phyloP scores from a whole-genome alignment of 2,113 vertebrate genomes.

The Phocoena phocoena region DNA sequence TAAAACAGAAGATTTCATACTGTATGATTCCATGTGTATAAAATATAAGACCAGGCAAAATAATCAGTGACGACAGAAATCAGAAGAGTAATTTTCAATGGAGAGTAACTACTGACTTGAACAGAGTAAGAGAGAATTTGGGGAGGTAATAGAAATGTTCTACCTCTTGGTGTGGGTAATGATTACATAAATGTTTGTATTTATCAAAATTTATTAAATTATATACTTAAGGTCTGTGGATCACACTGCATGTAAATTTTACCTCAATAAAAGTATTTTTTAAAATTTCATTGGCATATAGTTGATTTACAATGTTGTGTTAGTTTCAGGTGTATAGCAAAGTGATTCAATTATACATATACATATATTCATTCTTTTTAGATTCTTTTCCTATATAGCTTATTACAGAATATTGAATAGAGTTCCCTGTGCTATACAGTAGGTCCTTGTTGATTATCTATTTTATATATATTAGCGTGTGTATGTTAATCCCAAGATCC shows the following conservation, averaged over 20 bases:
- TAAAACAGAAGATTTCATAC: not conserved
- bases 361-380: too few relatives aligned
- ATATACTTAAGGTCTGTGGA: not conserved
- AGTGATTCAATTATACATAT: too few relatives aligned
- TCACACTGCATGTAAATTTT: not conserved
- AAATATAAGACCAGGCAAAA: not conserved
- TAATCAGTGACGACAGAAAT: not conserved
- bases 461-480: too few relatives aligned
- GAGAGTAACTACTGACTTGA: not conserved
- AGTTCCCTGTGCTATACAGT: too few relatives aligned
- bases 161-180: not conserved
- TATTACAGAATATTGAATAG: too few relatives aligned
- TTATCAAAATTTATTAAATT: slow-evolving; percentile 20
- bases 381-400: too few relatives aligned
- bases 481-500: too few relatives aligned
- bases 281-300: too few relatives aligned
- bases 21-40: not conserved
- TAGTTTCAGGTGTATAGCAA: too few relatives aligned
- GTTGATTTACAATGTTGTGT: too few relatives aligned
- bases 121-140: not conserved
- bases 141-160: not conserved
- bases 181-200: not conserved
- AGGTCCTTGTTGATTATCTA: too few relatives aligned
- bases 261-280: not conserved
- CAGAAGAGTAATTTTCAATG: not conserved